Evolutionary conservation across 2,888 invertebrate species (phyloP), one percentile per base, ranked within the genome.

Genomic region (Scaptomyza tumidula): DNA sequence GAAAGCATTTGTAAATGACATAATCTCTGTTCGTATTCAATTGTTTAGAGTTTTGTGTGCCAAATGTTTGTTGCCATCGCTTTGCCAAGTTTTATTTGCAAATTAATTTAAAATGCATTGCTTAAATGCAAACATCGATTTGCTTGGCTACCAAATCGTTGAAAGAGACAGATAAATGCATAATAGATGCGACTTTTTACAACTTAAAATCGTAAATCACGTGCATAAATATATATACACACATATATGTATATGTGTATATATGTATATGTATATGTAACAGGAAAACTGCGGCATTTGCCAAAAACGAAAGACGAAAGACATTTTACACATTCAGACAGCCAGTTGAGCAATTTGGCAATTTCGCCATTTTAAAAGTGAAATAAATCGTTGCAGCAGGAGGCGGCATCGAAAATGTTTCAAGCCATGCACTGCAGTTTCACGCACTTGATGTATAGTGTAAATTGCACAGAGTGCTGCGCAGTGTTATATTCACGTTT

Each of bases 281-380:
- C 49, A 41, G 53, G 50, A 33, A 19, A 41, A 14, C 49, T 50
- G 33, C 50, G 63, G 48, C 44, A 64, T 48, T 53, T 55, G 79
- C 70, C 71, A 76, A 60, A 64, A 60, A 62, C 45, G 61, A 41
- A 16, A 3, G 10, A 41, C 16, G 70, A 41, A 55, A 44, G 54
- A 59, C 63, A 13, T 31, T 62, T 14, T 24, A 44, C 35, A 35
- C 43, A 62, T 39, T 52, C 24, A 0, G 37, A 35, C 37, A 75
- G 76, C 78, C 68, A 72, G 7, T 72, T 81, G 74, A 60, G 73
- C 82, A 81, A 86, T 83, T 59, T 59, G 33, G 78, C 80, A 70
- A 65, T 73, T 85, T 76, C 60, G 74, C 83, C 85, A 85, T 87
- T 80, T 87, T 75, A 68, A 76, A 75, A 82, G 68, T 55, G 63